These are phyloP conservation scores for Watsonalla cultraria DNA, from an alignment of 2,888 invertebrate species.

Conservation along the genomic window DNA sequence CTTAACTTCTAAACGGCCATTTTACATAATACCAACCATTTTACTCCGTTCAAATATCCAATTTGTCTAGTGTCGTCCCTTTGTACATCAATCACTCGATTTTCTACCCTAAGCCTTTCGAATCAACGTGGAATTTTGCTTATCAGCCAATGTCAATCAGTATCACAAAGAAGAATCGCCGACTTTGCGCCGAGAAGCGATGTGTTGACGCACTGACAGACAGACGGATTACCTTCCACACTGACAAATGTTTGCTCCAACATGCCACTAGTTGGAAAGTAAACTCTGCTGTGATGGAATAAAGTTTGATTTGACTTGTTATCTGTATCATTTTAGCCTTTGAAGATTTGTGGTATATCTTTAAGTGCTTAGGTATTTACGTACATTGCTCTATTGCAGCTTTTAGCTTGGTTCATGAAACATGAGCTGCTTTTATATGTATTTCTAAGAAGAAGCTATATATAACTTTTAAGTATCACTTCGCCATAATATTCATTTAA, in stretches of 20 bases:
- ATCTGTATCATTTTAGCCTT: not conserved
- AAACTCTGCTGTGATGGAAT: slow-evolving; percentile 19
- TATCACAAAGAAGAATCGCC: slow-evolving; percentile 59
- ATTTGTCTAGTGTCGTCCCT: slow-evolving; percentile 31
- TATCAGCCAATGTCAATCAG: slow-evolving; percentile 64
- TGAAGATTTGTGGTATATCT: not conserved
- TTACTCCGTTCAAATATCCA: slow-evolving; percentile 34
- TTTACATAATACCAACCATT: slow-evolving; percentile 22
- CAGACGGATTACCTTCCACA: slow-evolving; percentile 57
- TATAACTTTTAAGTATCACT: too few relatives aligned
- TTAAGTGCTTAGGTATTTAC: not conserved
- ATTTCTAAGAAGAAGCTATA: too few relatives aligned
- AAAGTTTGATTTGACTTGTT: slow-evolving; percentile 24
- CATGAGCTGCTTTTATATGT: too few relatives aligned
- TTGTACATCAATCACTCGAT: slow-evolving; percentile 50
- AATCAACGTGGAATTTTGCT: slow-evolving; percentile 55
- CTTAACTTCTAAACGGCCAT: slow-evolving; percentile 5
- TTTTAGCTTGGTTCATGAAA: too few relatives aligned
- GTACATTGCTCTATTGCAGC: too few relatives aligned
- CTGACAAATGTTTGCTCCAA: slow-evolving; percentile 52
- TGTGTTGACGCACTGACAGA: slow-evolving; percentile 61
- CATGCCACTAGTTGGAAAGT: slow-evolving; percentile 24
- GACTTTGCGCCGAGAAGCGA: slow-evolving; percentile 42
- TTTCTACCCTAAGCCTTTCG: slow-evolving; percentile 40
- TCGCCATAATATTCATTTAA: too few relatives aligned